Conservation (phyloP, 2,113 vertebrate genomes). For the Felis chaus region DNA sequence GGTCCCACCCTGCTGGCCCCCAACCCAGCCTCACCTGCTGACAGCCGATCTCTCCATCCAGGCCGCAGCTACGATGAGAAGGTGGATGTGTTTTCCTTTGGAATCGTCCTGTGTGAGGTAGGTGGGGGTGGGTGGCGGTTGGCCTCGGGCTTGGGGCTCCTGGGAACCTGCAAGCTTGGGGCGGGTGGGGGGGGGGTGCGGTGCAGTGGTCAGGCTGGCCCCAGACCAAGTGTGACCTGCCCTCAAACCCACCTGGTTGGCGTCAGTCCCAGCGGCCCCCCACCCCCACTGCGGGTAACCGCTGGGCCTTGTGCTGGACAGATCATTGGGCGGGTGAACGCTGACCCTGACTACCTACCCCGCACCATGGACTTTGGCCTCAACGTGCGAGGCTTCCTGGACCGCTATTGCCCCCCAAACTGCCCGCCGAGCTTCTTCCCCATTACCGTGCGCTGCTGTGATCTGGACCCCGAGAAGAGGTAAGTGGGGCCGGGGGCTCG, state of each 20-base stretch:
- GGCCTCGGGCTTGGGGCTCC: not conserved
- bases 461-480: constrained; percentile 97
- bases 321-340: constrained; percentile 97
- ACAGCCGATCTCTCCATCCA: constrained; percentile 65
- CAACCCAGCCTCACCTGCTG: not conserved
- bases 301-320: constrained; percentile 62
- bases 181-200: too few relatives aligned
- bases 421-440: constrained; percentile 96
- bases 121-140: not conserved
- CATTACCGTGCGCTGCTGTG: constrained; percentile 94
- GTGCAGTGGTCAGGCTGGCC: fast-evolving
- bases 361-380: constrained; percentile 95
- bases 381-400: constrained; percentile 95
- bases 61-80: constrained; percentile 97
- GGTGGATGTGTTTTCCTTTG: constrained; percentile 98
- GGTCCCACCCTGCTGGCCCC: not conserved
- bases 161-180: too few relatives aligned
- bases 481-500: constrained; percentile 68
- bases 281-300: not conserved
- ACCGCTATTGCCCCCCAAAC: constrained; percentile 91
- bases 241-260: not conserved
- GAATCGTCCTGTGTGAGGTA: constrained; percentile 98
- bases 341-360: constrained; percentile 97
- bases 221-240: not conserved
- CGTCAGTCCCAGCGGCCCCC: not conserved